phyloP scores from a whole-genome alignment of 2,888 invertebrate genomes.

The Drosophila pegasa region DNA sequence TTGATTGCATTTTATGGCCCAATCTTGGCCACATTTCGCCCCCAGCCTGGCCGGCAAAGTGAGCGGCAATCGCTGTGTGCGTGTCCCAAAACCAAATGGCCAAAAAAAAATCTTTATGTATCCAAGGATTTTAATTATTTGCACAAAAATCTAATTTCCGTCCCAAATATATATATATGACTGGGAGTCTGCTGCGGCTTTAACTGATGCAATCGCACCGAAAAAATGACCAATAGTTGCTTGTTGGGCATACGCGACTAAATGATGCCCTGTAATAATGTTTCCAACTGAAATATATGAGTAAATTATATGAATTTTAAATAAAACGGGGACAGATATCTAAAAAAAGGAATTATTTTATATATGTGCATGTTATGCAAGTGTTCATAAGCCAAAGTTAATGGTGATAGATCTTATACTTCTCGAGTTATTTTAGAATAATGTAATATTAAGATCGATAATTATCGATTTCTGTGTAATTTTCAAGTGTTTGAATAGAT shows the following conservation, averaged over 20 bases:
- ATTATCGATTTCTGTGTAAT: too few relatives aligned
- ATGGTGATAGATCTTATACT: too few relatives aligned
- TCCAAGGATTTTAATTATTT: slow-evolving; percentile 76
- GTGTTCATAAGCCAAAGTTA: too few relatives aligned
- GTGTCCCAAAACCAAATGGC: slow-evolving; percentile 9
- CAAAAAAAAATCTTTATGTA: slow-evolving; percentile 7
- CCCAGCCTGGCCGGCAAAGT: slow-evolving; percentile 48
- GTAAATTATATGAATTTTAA: too few relatives aligned
- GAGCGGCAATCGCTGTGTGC: slow-evolving; percentile 43
- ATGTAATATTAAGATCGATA: too few relatives aligned
- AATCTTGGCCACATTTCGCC: slow-evolving; percentile 38
- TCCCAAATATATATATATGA: slow-evolving; percentile 37
- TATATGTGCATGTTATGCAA: neutral
- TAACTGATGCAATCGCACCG: slow-evolving; percentile 34
- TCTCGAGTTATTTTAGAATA: too few relatives aligned
- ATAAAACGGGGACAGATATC: too few relatives aligned
- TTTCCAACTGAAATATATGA: neutral
- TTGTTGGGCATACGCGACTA: neutral
- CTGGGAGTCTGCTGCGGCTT: slow-evolving; percentile 29
- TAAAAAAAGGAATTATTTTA: neutral
- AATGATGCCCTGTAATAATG: neutral
- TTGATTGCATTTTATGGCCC: slow-evolving; percentile 66
- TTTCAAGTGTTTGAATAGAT: too few relatives aligned
- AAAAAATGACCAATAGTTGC: neutral
- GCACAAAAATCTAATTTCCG: slow-evolving; percentile 73